Conservation (phyloP, 2,888 invertebrate genomes). For the Hydriomena furcata region DNA sequence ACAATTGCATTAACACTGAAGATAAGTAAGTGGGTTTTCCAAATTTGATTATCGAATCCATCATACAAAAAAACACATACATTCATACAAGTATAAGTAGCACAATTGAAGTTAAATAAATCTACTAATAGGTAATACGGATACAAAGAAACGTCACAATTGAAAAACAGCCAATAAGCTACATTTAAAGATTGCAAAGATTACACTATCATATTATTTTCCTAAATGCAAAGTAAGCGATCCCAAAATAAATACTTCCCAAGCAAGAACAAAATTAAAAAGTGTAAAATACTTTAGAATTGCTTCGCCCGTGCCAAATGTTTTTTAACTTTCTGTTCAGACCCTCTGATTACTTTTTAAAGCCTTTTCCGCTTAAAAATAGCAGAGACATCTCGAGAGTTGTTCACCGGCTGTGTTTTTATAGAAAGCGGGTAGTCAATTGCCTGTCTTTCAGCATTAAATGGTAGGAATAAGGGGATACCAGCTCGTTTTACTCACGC, state of each 20-base stretch:
- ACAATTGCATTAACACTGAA: too few relatives aligned
- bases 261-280: slow-evolving; percentile 63
- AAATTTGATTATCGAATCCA: too few relatives aligned
- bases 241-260: slow-evolving; percentile 37
- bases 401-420: slow-evolving; percentile 44
- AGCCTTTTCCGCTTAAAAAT: slow-evolving; percentile 66
- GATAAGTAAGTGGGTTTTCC: too few relatives aligned
- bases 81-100: too few relatives aligned
- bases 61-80: too few relatives aligned
- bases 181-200: too few relatives aligned
- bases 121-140: too few relatives aligned
- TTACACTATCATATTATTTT: slow-evolving; percentile 7
- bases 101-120: too few relatives aligned
- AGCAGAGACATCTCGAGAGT: slow-evolving; percentile 60
- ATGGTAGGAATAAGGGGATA: not conserved
- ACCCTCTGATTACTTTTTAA: slow-evolving; percentile 77
- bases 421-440: not conserved
- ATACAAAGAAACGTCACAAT: too few relatives aligned
- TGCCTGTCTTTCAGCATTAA: not conserved
- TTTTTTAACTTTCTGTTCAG: slow-evolving; percentile 60
- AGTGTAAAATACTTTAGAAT: slow-evolving; percentile 70
- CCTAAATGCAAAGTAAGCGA: slow-evolving; percentile 29
- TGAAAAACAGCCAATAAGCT: too few relatives aligned
- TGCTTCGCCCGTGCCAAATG: slow-evolving; percentile 62
- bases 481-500: not conserved